phyloP scores from a whole-genome alignment of 2,113 vertebrate species.

The Ariopsis seemanni region DNA sequence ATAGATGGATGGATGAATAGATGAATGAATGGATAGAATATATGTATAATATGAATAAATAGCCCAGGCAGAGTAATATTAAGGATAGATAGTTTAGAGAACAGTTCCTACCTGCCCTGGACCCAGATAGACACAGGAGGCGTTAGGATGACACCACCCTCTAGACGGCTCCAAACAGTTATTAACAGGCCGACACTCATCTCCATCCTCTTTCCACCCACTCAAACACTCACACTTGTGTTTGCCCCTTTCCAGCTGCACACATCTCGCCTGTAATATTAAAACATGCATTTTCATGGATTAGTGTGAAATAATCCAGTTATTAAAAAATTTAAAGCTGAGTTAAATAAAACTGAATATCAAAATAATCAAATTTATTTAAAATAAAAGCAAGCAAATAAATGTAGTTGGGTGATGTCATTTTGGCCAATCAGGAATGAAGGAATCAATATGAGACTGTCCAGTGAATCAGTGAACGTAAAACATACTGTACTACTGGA shows the following conservation, averaged over 20 bases:
- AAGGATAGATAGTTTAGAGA: too few relatives aligned
- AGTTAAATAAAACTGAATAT: background rate
- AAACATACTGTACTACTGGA: background rate
- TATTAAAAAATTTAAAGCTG: too few relatives aligned
- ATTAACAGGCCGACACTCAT: constrained; percentile 85
- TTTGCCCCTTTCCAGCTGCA: constrained; percentile 67
- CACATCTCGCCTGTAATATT: constrained; percentile 79
- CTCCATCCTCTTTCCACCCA: constrained; percentile 83
- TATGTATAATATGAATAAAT: background rate
- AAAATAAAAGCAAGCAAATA: background rate
- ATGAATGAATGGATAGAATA: background rate
- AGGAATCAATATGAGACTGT: too few relatives aligned
- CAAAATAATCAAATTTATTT: background rate
- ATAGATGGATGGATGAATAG: background rate
- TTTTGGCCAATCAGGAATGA: too few relatives aligned
- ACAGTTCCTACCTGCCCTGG: constrained; percentile 83
- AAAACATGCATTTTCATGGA: background rate
- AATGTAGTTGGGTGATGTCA: background rate
- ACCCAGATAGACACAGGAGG: constrained; percentile 83
- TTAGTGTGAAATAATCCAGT: background rate
- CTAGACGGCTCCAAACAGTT: constrained; percentile 73
- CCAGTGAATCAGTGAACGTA: background rate
- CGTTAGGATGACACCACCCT: constrained; percentile 80
- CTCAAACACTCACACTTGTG: constrained; percentile 79
- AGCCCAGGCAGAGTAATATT: background rate